Conservation (phyloP, 2,888 invertebrate genomes). For the Drosophila nr. perissopoda region DNA sequence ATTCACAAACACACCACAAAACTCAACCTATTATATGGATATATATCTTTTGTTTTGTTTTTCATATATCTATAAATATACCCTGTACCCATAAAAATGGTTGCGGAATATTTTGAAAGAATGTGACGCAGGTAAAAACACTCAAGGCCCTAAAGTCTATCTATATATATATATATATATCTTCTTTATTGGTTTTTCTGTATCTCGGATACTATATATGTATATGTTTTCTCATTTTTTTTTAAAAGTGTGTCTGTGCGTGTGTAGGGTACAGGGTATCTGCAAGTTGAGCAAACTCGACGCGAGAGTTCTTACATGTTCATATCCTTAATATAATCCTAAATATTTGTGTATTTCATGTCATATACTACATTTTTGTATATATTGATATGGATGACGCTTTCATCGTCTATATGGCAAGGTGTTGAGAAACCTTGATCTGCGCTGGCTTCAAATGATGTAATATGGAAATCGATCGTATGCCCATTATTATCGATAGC, state of each 20-base stretch:
- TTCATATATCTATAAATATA: background rate
- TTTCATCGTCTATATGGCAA: constrained; percentile 40
- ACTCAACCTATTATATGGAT: constrained; percentile 20
- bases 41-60: background rate
- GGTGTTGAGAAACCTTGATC: background rate
- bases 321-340: constrained; percentile 12
- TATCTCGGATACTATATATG: background rate
- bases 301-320: background rate
- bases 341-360: constrained; percentile 15
- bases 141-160: background rate
- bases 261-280: constrained; percentile 18
- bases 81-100: constrained; percentile 11
- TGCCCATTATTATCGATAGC: background rate
- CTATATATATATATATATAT: background rate
- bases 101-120: background rate
- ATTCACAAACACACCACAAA: background rate
- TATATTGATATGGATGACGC: constrained; percentile 33
- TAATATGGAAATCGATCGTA: background rate
- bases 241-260: background rate
- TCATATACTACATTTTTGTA: constrained; percentile 32
- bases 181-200: background rate
- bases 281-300: constrained; percentile 7
- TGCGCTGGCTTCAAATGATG: constrained; percentile 22
- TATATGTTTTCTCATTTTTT: background rate
- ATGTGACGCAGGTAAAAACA: background rate